Conservation (phyloP, 2,888 invertebrate species). For the Ariolimax columbianus region DNA sequence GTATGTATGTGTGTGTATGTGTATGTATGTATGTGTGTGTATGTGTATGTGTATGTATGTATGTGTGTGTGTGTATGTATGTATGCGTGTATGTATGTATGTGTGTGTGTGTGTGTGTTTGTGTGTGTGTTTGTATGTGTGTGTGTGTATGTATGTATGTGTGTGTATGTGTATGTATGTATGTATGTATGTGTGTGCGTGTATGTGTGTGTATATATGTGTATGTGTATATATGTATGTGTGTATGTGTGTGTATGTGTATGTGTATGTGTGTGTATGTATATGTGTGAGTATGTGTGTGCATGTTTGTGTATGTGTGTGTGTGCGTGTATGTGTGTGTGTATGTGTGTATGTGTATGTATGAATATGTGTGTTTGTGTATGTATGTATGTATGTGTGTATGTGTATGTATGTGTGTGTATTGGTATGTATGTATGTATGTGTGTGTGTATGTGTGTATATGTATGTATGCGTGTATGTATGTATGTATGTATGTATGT, state of each 20-base stretch:
- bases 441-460: no score
- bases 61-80: neutral
- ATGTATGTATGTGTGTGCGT: neutral
- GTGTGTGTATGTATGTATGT: no score
- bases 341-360: no score
- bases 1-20: neutral
- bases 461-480: neutral
- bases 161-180: neutral
- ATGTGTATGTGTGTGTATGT: neutral
- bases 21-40: neutral
- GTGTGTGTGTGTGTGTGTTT: neutral
- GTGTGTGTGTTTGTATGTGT: neutral
- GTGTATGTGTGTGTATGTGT: neutral
- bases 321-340: neutral
- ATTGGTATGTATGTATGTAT: conserved; percentile 1
- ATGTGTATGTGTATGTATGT: neutral
- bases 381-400: neutral
- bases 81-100: neutral
- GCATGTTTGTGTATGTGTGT: no score
- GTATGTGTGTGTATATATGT: neutral
- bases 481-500: neutral
- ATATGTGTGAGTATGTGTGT: no score
- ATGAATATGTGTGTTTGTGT: no score
- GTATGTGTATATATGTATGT: neutral
- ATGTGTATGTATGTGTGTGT: neutral